Conservation (phyloP, 2,888 invertebrate genomes). For the Frankliniella intonsa region DNA sequence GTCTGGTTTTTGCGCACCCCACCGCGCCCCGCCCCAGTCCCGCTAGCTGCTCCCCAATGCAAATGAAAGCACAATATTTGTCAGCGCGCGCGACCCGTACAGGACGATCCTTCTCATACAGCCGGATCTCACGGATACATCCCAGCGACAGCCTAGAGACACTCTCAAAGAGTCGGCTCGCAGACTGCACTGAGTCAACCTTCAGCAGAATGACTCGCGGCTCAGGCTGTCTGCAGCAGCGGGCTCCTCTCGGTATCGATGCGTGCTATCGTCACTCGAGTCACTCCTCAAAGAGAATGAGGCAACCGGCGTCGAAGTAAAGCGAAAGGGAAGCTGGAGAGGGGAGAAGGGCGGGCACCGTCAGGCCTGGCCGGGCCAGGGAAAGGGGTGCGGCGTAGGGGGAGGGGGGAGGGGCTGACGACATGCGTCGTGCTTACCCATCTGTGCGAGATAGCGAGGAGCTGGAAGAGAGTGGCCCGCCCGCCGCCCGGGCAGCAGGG, state of each 20-base stretch:
- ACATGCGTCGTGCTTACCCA: background rate
- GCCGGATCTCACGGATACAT: constrained; percentile 33
- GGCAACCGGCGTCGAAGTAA: too few relatives aligned
- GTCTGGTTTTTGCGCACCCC: too few relatives aligned
- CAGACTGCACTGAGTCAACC: too few relatives aligned
- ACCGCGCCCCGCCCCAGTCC: background rate
- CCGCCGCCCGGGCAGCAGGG: too few relatives aligned
- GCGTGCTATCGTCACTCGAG: too few relatives aligned
- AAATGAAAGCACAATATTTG: constrained; percentile 1
- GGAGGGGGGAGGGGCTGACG: background rate
- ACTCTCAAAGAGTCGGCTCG: too few relatives aligned
- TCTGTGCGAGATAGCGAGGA: background rate
- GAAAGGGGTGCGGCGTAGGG: background rate
- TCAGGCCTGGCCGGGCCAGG: background rate
- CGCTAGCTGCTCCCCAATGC: background rate
- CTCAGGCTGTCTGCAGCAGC: too few relatives aligned
- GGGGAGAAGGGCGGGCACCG: background rate
- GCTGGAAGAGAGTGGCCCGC: too few relatives aligned
- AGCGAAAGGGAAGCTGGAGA: background rate
- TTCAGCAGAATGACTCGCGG: too few relatives aligned
- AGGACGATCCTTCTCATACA: too few relatives aligned
- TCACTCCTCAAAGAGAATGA: too few relatives aligned
- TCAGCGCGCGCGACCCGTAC: background rate
- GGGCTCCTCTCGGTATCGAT: too few relatives aligned
- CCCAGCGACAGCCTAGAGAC: background rate